phyloP scores from a whole-genome alignment of 1,140 invertebrate species.

The Drosophila yakuba region DNA sequence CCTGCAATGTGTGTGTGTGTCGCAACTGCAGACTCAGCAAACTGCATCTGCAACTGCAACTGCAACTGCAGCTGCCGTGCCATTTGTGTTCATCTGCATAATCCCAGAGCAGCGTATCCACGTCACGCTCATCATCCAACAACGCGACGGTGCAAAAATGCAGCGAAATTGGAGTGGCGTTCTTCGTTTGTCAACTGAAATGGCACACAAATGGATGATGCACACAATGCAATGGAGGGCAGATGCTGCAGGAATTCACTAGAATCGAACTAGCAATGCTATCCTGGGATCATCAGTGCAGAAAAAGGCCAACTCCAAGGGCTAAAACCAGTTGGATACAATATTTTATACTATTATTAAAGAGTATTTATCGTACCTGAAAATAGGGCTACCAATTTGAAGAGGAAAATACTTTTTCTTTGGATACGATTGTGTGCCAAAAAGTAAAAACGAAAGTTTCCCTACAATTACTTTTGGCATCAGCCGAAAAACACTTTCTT shows the following conservation, averaged over 20 bases:
- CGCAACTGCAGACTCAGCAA: slow-evolving; percentile 4
- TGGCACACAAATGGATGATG: slow-evolving; percentile 24
- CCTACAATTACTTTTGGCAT: background rate
- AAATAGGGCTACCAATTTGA: too few relatives aligned
- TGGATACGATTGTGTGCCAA: background rate
- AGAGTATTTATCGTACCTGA: too few relatives aligned
- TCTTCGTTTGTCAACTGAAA: slow-evolving; percentile 59
- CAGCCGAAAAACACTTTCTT: background rate
- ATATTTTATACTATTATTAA: too few relatives aligned
- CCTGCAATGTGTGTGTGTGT: slow-evolving; percentile 20
- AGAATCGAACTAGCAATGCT: background rate
- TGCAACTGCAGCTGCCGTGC: slow-evolving; percentile 58
- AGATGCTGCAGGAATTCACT: background rate
- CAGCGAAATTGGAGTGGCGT: background rate
- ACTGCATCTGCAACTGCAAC: background rate
- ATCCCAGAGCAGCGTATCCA: slow-evolving; percentile 66
- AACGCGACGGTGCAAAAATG: slow-evolving; percentile 15
- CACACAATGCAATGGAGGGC: slow-evolving; percentile 9
- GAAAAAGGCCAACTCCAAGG: background rate
- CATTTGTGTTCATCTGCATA: slow-evolving; percentile 74
- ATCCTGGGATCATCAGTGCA: background rate
- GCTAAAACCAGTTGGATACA: background rate
- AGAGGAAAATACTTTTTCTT: too few relatives aligned
- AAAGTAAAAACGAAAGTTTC: background rate
- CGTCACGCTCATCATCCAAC: slow-evolving; percentile 59